Evolutionary conservation across 2,797 vertebrate species (phyloP).

Genomic region (Aulostomus chinensis): DNA sequence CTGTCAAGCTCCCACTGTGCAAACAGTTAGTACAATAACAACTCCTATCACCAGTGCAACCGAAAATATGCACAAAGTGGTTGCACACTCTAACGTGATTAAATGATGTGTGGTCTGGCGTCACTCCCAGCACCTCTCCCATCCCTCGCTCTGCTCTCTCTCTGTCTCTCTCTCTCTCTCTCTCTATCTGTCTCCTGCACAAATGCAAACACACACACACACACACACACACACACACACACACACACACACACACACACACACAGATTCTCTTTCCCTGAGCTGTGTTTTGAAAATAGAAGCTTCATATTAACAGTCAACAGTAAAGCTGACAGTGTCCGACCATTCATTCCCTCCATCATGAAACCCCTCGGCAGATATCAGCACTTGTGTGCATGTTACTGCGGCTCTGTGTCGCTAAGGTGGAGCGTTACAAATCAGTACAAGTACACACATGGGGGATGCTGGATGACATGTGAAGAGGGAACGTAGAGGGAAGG

Average conservation of each 20-base stretch:
- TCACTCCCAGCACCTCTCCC: slow-evolving; percentile 73
- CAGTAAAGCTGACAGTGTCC: slow-evolving; percentile 65
- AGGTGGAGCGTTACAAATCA: slow-evolving; percentile 46
- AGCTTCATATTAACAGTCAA: slow-evolving; percentile 74
- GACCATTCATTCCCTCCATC: slow-evolving; percentile 43
- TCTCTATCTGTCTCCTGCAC: too few species aligned
- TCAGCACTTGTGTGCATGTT: slow-evolving; percentile 21
- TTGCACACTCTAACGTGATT: slow-evolving; percentile 77
- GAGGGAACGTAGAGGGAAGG: slow-evolving; percentile 2
- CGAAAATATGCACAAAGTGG: slow-evolving; percentile 69
- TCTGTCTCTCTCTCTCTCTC: slow-evolving; percentile 54
- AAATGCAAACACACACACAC: slow-evolving; percentile 31
- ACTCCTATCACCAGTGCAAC: slow-evolving; percentile 67
- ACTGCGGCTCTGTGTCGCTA: slow-evolving; percentile 34
- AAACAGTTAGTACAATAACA: slow-evolving; percentile 64
- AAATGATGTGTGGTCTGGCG: slow-evolving; percentile 79
- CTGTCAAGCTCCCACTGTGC: slow-evolving; percentile 17
- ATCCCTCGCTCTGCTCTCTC: slow-evolving; percentile 52
- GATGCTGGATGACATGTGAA: slow-evolving; percentile 42
- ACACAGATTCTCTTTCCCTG: slow-evolving; percentile 58
- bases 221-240: slow-evolving; percentile 42
- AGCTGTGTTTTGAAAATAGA: slow-evolving; percentile 75
- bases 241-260: slow-evolving; percentile 36
- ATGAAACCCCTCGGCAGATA: slow-evolving; percentile 16
- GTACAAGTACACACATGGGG: slow-evolving; percentile 46